phyloP scores from a whole-genome alignment of 2,888 invertebrate genomes.

The Eumacrocentrus americanus region DNA sequence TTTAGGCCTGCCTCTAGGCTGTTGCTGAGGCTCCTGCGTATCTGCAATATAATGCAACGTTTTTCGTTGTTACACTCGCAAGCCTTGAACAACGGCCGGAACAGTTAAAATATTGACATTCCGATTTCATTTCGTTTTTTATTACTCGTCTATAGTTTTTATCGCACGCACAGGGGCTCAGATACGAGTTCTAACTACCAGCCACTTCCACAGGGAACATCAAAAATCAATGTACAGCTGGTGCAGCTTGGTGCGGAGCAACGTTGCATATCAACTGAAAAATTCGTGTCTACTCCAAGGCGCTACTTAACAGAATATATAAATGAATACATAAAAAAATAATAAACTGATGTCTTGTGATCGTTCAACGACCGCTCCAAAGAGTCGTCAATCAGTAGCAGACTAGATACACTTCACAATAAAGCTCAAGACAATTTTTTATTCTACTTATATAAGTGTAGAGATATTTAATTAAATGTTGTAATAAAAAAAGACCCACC shows the following conservation, averaged over 20 bases:
- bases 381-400: background rate
- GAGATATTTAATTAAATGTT: background rate
- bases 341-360: background rate
- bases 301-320: constrained; percentile 38
- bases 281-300: constrained; percentile 39
- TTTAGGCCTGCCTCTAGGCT: constrained; percentile 83
- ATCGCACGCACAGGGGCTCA: constrained; percentile 31
- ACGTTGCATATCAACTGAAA: constrained; percentile 56
- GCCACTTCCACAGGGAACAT: constrained; percentile 42
- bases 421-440: background rate
- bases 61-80: constrained; percentile 65
- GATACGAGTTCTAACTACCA: constrained; percentile 50
- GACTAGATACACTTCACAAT: background rate
- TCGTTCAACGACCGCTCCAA: background rate
- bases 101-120: constrained; percentile 34
- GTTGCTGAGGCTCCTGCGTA: constrained; percentile 78
- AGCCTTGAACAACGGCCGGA: constrained; percentile 58
- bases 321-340: constrained; percentile 23
- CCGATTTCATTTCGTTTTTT: constrained; percentile 30
- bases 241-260: constrained; percentile 57
- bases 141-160: background rate
- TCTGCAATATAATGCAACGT: constrained; percentile 79
- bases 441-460: background rate
- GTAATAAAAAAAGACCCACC: constrained; percentile 70
- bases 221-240: constrained; percentile 36